A percentile compares a stretch with the other conserved stretches of the same genome.
Conservation (phyloP, 2,888 invertebrate species). For the Taphrorychus bicolor region DNA sequence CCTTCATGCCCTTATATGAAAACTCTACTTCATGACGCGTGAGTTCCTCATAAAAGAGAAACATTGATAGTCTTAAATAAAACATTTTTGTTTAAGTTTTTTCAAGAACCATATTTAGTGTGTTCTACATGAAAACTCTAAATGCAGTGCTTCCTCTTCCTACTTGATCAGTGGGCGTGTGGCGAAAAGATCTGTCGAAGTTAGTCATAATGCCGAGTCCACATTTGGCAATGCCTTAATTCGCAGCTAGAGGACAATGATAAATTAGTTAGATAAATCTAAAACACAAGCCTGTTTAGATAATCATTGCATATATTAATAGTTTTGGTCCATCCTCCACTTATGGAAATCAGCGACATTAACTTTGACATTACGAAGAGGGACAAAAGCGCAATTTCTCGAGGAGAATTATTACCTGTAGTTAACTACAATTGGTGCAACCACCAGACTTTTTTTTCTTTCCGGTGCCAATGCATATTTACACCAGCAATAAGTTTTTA, state of each 20-base stretch:
- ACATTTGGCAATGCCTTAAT: background rate
- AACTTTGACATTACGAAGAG: background rate
- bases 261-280: background rate
- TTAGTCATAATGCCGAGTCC: background rate
- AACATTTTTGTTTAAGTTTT: too few species aligned
- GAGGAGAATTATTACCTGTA: too few species aligned
- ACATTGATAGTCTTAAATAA: too few species aligned
- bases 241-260: background rate
- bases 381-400: background rate
- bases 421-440: too few species aligned
- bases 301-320: background rate
- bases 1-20: background rate
- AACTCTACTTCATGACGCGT: background rate
- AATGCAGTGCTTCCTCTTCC: background rate
- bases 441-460: too few species aligned
- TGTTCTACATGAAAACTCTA: background rate
- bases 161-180: background rate
- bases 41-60: background rate
- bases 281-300: background rate
- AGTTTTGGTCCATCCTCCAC: background rate
- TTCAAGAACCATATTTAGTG: background rate
- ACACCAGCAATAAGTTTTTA: background rate
- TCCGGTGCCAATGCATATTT: background rate
- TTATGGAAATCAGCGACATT: background rate
- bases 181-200: background rate